Base-by-base conservation (phyloP, 2,797 vertebrate genomes). In the Chelon auratus region DNA sequence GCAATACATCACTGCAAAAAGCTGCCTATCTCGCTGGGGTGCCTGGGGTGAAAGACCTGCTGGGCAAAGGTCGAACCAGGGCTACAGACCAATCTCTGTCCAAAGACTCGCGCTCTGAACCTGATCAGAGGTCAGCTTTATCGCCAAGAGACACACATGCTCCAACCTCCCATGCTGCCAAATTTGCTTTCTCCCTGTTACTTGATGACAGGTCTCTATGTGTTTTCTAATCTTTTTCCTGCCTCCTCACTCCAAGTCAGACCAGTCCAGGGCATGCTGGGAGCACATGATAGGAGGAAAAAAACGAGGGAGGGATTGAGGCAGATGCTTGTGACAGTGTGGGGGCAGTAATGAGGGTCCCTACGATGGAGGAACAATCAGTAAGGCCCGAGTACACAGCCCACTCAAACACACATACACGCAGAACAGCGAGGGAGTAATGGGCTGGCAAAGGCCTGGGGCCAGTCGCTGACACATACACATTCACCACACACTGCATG, bases 251-350 rank as follows among this genome's bases (percentile, higher is more conserved):
- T 7, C 14, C 53, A 11, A 30, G 8, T 15, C 53, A 9, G 53
- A 17, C 26, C 53, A n/a, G 14, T 7, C 15, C 15, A 30, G 52
- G 17, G 13, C 53, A 15, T 14, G 10, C 26, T 55, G 53, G 30
- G 14, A 17, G 52, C 8, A 68, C 64, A 9, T 67, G 52, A 67
- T 66, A 77, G 68, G 64, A 66, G 58, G 17, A 68, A 63, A 17
- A 17, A 51, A 60, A 57, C 47, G 37, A 50, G 54, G 42, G 33
- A 42, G 66, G 72, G 75, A 45, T 55, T 62, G 67, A 79, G 80
- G 81, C 84, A 90, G 88, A 92, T 91, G 92, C 79, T 80, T 80
- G 87, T 86, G 89, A 91, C 91, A 90, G 87, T 80, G 83, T 84
- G 90, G 83, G 85, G 85, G 90, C 70, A 75, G 90, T 84, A 88